A percentile compares a stretch with the other conserved stretches of the same genome.
These are phyloP conservation scores for Scaptomyza parva DNA, from an alignment of 2,888 invertebrate species.

Conservation along the genomic window DNA sequence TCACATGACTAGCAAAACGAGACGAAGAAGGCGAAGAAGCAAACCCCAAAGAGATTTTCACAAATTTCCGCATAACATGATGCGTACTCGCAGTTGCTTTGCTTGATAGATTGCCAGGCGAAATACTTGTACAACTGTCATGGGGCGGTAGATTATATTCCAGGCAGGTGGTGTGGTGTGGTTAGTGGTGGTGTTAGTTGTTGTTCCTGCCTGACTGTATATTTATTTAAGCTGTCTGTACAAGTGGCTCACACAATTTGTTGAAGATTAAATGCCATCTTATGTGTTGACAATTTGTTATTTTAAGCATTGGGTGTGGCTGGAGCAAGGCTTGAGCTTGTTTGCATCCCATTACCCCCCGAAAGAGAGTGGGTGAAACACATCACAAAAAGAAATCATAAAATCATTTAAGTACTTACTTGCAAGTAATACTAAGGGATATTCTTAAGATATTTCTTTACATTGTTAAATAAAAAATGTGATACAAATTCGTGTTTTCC, in stretches of 20 bases:
- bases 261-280: conserved; percentile 78
- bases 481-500: too few relatives aligned
- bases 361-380: not conserved
- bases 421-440: not conserved
- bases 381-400: not conserved
- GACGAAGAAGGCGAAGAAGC: conserved; percentile 17
- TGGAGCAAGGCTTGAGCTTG: conserved; percentile 46
- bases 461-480: too few relatives aligned
- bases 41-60: conserved; percentile 67
- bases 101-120: conserved; percentile 72
- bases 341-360: conserved; percentile 41
- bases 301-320: conserved; percentile 51
- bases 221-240: conserved; percentile 78
- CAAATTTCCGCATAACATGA: conserved; percentile 76
- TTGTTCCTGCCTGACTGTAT: conserved; percentile 57
- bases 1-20: conserved; percentile 54
- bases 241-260: conserved; percentile 78
- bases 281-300: conserved; percentile 80
- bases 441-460: not conserved
- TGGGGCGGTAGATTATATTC: conserved; percentile 4
- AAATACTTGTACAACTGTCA: not conserved
- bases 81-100: conserved; percentile 49
- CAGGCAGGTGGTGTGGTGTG: conserved; percentile 14
- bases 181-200: conserved; percentile 8
- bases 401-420: conserved; percentile 33